Conservation (phyloP, 2,113 vertebrate genomes). For the Shinisaurus crocodilurus region DNA sequence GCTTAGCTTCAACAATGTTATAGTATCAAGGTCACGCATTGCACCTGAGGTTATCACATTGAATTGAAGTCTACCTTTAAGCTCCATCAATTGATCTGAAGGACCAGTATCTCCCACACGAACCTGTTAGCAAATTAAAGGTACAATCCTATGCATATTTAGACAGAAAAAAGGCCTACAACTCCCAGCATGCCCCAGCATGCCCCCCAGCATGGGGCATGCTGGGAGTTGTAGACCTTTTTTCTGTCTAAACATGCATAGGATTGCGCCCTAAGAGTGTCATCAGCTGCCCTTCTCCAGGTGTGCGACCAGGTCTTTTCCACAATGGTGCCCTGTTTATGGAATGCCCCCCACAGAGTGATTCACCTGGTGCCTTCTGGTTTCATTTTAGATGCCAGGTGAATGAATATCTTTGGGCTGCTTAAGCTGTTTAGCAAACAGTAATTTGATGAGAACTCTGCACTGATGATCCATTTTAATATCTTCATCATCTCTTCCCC, state of each 20-base stretch:
- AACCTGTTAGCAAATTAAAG: background rate
- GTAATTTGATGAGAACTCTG: background rate
- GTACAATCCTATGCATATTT: too few relatives aligned
- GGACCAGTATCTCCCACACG: background rate
- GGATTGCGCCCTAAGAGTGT: too few relatives aligned
- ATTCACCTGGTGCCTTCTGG: background rate
- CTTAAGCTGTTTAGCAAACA: background rate
- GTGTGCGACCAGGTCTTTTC: background rate
- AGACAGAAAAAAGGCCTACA: too few relatives aligned
- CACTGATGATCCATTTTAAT: background rate
- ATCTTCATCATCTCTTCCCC: background rate
- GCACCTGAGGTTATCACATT: too few relatives aligned
- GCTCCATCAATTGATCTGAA: background rate
- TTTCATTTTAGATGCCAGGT: background rate
- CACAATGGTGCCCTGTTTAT: too few relatives aligned
- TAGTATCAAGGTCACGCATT: background rate
- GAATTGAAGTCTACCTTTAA: background rate
- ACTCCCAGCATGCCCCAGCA: too few relatives aligned
- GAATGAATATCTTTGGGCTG: background rate
- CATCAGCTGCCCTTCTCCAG: background rate
- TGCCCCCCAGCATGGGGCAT: too few relatives aligned
- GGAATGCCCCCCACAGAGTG: background rate
- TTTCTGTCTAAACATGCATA: too few relatives aligned
- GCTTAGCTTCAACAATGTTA: background rate
- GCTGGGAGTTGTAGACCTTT: too few relatives aligned